phyloP scores from a whole-genome alignment of 2,888 invertebrate species.

The Geotrupes spiniger region DNA sequence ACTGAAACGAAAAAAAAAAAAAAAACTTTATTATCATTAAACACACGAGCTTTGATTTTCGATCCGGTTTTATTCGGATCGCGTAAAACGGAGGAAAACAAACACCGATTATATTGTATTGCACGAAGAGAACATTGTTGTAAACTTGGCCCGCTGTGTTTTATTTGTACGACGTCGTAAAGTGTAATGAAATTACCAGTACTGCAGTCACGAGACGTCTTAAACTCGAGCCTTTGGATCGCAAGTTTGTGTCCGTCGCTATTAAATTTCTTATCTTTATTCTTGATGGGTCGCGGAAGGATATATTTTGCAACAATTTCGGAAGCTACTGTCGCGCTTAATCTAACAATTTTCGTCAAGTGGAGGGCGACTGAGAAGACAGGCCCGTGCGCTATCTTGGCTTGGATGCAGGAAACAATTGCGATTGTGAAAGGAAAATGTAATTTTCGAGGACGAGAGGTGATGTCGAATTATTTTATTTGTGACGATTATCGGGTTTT shows the following conservation, averaged over 20 bases:
- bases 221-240: conserved; percentile 11
- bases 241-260: conserved; percentile 15
- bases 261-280: conserved; percentile 22
- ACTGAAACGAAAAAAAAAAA: too few relatives aligned
- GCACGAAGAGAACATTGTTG: conserved; percentile 5
- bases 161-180: conserved; percentile 17
- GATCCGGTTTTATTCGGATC: neutral
- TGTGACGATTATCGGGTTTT: too few relatives aligned
- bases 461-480: too few relatives aligned
- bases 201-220: conserved; percentile 11
- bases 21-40: too few relatives aligned
- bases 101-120: conserved; percentile 1
- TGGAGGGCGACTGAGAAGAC: too few relatives aligned
- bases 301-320: conserved; percentile 13
- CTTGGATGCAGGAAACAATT: too few relatives aligned
- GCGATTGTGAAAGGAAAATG: too few relatives aligned
- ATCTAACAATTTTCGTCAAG: too few relatives aligned
- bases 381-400: too few relatives aligned
- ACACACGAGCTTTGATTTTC: too few relatives aligned
- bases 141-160: conserved; percentile 9
- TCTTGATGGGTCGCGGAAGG: conserved; percentile 9
- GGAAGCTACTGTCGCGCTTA: neutral
- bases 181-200: conserved; percentile 15
- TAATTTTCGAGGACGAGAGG: too few relatives aligned
- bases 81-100: neutral